Evolutionary conservation across 1,140 invertebrate species (phyloP), one percentile per base, ranked within the genome.

Genomic region (Euglossa dilemma): DNA sequence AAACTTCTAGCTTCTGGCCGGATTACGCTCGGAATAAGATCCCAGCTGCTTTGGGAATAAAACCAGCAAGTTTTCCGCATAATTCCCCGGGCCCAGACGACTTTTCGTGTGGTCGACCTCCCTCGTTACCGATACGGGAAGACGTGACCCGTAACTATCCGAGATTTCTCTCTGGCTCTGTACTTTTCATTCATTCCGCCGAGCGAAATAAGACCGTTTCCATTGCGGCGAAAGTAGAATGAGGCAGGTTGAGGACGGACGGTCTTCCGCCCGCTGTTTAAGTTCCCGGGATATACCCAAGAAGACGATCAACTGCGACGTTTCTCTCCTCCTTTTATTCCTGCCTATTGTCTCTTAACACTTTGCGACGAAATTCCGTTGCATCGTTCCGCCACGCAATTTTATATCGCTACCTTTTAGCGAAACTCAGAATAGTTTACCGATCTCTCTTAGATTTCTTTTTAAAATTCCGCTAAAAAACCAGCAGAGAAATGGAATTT

Each of bases 121-220:
- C 6, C 50, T 75, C 45, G 28, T 54, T n/a, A 11, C 20, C 23
- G 16, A 43, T 63, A 64, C 59, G 20, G 47, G 28, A 77, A 50
- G 47, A 66, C 28, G 47, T 67, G 75, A 66, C 50, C 50, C 75
- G 75, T 66, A 76, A 64, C 45, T 20, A 77, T 8, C 25, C 45
- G n/a, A 77, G 75, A 77, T 52, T 43, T 66, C 16, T 23, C 50
- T 36, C 45, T 8, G 45, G 28, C 16, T n/a, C 36, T 28, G 47
- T 45, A 54, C 25, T 77, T 66, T 52, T 64, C 75, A 66, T 54
- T 77, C 75, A 77, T 66, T 77, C 61, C 63, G 20, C 75, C 47
- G 50, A 77, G 50, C 75, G 61, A 77, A 77, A 66, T 75, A 75
- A 75, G 59, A 75, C 73, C 25, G 25, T 43, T 45, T 50, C 57